A percentile compares a stretch with the other conserved stretches of the same genome.
These are phyloP conservation scores for Sitta carolinensis DNA, from an alignment of 2,797 vertebrate species.

Conservation along the genomic window DNA sequence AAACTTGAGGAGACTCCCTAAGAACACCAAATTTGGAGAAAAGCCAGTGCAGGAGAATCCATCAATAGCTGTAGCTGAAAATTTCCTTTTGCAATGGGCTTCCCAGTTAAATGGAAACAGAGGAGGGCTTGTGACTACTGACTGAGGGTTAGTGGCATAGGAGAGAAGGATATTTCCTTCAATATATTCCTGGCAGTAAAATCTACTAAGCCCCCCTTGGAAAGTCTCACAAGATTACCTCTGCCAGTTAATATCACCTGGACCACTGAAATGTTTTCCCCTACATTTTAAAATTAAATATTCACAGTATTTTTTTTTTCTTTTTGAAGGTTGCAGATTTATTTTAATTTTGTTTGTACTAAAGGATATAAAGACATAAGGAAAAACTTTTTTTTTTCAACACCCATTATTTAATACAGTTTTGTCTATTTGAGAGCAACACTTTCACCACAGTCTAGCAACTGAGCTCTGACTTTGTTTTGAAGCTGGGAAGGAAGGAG, in stretches of 20 bases:
- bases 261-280: not conserved
- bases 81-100: not conserved
- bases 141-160: not conserved
- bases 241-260: not conserved
- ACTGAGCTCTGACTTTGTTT: not conserved
- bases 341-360: not conserved
- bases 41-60: not conserved
- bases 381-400: not conserved
- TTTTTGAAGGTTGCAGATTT: not conserved
- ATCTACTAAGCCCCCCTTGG: not conserved
- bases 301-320: not conserved
- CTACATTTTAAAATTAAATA: not conserved
- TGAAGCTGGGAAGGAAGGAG: not conserved
- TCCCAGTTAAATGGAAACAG: not conserved
- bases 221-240: not conserved
- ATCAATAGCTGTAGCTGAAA: not conserved
- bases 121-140: not conserved
- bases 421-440: not conserved
- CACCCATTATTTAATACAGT: not conserved
- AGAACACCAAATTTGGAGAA: not conserved
- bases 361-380: not conserved
- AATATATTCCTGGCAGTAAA: not conserved
- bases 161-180: not conserved
- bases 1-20: not conserved
- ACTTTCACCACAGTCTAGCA: not conserved